Evolutionary conservation across 2,113 vertebrate species (phyloP).

Genomic region (Podiceps cristatus): DNA sequence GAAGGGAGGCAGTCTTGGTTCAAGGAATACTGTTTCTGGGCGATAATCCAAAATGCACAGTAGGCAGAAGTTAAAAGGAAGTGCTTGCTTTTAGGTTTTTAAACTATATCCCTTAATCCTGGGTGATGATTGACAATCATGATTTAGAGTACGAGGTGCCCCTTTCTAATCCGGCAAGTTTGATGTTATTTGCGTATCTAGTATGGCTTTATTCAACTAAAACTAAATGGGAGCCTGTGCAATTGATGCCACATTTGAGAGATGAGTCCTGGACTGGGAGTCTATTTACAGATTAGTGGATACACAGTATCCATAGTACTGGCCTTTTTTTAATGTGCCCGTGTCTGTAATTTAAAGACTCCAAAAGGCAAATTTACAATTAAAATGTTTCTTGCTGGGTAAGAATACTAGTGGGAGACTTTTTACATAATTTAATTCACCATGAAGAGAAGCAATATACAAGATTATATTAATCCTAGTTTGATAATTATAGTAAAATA

Average conservation of each 20-base stretch:
- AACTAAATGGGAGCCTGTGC: conserved; percentile 81
- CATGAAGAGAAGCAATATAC: conserved; percentile 59
- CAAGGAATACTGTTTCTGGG: conserved; percentile 84
- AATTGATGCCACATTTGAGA: conserved; percentile 82
- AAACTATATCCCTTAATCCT: conserved; percentile 99
- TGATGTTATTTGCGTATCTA: conserved; percentile 99
- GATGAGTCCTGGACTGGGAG: conserved; percentile 77
- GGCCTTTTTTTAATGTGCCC: conserved; percentile 46
- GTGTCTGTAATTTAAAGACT: conserved; percentile 72
- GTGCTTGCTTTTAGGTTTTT: conserved; percentile 99
- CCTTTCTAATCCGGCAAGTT: conserved; percentile 98
- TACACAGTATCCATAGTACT: conserved; percentile 62
- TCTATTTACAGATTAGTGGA: conserved; percentile 85
- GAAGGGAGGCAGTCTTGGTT: conserved; percentile 97
- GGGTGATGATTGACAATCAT: conserved; percentile 99
- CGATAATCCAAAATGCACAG: conserved; percentile 84
- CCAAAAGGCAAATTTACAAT: conserved; percentile 78
- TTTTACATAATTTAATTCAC: conserved; percentile 70
- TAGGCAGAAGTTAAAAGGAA: conserved; percentile 93
- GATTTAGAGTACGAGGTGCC: conserved; percentile 99
- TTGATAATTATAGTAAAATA: conserved; percentile 70
- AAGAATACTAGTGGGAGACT: conserved; percentile 66
- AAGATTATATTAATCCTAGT: conserved; percentile 74
- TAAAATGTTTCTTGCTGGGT: conserved; percentile 76
- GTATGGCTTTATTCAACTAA: conserved; percentile 89